phyloP scores from a whole-genome alignment of 2,888 invertebrate genomes.

The Cryptus armator region DNA sequence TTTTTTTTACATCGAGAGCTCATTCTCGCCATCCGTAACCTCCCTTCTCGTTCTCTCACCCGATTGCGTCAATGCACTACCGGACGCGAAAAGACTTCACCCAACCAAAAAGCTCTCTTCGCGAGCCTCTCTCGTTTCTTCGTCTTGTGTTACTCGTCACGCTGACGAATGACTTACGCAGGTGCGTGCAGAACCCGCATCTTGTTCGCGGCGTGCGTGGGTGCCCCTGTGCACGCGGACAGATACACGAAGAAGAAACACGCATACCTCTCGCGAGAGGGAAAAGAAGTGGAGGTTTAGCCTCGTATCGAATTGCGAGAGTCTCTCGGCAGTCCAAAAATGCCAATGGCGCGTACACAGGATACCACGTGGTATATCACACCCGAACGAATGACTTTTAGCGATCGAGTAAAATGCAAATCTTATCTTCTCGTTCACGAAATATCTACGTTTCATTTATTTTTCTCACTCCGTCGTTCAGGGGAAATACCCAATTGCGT shows the following conservation, averaged over 20 bases:
- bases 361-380: conserved; percentile 50
- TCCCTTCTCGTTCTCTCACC: conserved; percentile 6
- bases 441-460: background rate
- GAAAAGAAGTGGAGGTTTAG: conserved; percentile 6
- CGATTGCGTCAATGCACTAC: conserved; percentile 55
- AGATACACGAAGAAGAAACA: conserved; percentile 15
- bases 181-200: conserved; percentile 49
- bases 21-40: conserved; percentile 6
- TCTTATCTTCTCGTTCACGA: background rate
- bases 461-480: background rate
- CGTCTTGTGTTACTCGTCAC: conserved; percentile 46
- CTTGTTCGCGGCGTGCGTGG: conserved; percentile 44
- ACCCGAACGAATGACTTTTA: conserved; percentile 17
- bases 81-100: conserved; percentile 22
- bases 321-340: conserved; percentile 66
- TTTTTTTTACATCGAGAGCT: conserved; percentile 24
- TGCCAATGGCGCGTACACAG: conserved; percentile 59
- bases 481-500: too few species aligned
- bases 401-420: conserved; percentile 5
- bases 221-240: conserved; percentile 14
- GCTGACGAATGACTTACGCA: conserved; percentile 64
- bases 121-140: conserved; percentile 7
- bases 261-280: background rate
- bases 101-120: conserved; percentile 23
- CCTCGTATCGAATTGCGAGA: conserved; percentile 67